These are phyloP conservation scores for Spodoptera exigua DNA, from an alignment of 2,888 invertebrate species.

Conservation along the genomic window DNA sequence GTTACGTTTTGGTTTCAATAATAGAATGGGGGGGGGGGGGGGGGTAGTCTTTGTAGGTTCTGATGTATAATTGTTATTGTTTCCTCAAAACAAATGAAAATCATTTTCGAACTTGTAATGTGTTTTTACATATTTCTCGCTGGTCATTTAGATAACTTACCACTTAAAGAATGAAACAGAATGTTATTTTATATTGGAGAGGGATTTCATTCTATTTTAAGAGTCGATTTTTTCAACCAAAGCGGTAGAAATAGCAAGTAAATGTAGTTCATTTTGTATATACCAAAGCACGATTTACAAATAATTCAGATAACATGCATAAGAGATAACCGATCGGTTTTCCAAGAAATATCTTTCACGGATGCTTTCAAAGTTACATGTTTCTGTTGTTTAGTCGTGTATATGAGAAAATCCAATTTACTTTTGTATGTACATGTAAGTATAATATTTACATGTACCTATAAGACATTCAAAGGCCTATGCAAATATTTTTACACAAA, in stretches of 20 bases:
- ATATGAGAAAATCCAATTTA: slow-evolving; percentile 53
- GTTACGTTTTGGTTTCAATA: slow-evolving; percentile 16
- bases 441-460: too few relatives aligned
- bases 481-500: slow-evolving; percentile 23
- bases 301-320: slow-evolving; percentile 16
- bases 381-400: slow-evolving; percentile 29
- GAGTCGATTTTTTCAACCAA: too few relatives aligned
- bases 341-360: slow-evolving; percentile 19
- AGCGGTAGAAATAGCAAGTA: too few relatives aligned
- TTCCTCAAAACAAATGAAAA: too few relatives aligned
- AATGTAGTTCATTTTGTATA: background rate
- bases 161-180: too few relatives aligned
- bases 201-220: too few relatives aligned
- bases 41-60: background rate
- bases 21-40: background rate
- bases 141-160: too few relatives aligned
- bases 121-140: too few relatives aligned
- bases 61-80: background rate
- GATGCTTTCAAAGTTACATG: slow-evolving; percentile 15
- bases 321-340: slow-evolving; percentile 18
- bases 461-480: slow-evolving; percentile 16
- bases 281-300: slow-evolving; percentile 15
- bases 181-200: too few relatives aligned
- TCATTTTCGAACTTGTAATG: too few relatives aligned
- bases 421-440: slow-evolving; percentile 9